Base-by-base conservation (phyloP, 2,113 vertebrate genomes). In the Eurystomus gularis region DNA sequence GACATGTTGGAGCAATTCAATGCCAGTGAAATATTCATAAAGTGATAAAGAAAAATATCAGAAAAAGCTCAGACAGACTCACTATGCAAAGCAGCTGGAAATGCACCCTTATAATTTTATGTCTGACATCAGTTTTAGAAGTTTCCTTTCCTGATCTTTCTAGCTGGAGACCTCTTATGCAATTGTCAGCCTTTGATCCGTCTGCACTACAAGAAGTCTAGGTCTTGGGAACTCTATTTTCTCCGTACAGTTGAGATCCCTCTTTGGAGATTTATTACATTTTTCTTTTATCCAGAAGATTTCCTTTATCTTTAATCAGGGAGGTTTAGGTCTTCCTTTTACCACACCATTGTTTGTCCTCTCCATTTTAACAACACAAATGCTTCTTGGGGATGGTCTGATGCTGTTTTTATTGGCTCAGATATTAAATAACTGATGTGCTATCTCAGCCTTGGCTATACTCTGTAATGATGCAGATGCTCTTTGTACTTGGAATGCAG, bases 351-450 rank as follows among this genome's bases (percentile, higher is more conserved):
- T 81, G 68, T 64, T 90, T 93, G 39, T 92, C 42, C 35, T 95
- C 55, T 91, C 55, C 69, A 49, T 94, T 82, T 90, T 83, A 92
- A 86, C 72, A 83, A 58, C 52, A 62, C 19, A 75, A 86, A n/a
- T 82, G 75, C 71, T 92, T 94, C 60, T 92, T 91, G 76, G 60
- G 65, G 83, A 84, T 91, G 65, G 61, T 94, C 80, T 51, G 86
- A 82, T 84, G 69, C 33, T 75, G 83, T 88, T 94, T 95, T 88
- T 95, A 84, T 95, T 97, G 96, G 91, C 83, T 94, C 42, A 60
- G 33, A 80, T 86, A 86, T 84, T 71, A 89, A 95, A 94, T 96
- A 94, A 94, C 60, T 93, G 40, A 31, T 80, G 62, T 76, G 85
- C 40, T 94, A 82, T 82, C 85, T 95, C 94, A 93, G 92, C 40